A percentile compares a stretch with the other conserved stretches of the same genome.
These are phyloP conservation scores for Puffinus mauretanicus DNA, from an alignment of 2,113 vertebrate species.

Conservation along the genomic window DNA sequence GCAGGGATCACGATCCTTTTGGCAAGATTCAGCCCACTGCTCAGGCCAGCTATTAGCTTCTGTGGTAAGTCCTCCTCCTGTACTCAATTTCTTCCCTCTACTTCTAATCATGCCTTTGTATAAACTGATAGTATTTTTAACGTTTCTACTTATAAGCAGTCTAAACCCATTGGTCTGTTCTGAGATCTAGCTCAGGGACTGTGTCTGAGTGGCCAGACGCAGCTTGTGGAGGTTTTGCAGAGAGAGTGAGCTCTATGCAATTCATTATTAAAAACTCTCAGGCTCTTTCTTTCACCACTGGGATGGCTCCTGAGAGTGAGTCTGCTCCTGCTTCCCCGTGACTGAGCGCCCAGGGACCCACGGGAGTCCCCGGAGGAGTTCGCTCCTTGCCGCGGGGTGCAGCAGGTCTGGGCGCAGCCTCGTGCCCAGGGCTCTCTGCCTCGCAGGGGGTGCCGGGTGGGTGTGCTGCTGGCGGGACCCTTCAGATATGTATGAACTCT, in stretches of 20 bases:
- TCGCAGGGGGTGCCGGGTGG: background rate
- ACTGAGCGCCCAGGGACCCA: background rate
- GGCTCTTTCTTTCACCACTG: background rate
- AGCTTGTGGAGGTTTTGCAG: background rate
- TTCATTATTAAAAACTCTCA: background rate
- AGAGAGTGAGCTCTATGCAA: background rate
- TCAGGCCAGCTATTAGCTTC: background rate
- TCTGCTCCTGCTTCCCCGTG: background rate
- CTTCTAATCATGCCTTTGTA: background rate
- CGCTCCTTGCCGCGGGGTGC: accelerated
- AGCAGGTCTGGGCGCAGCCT: background rate
- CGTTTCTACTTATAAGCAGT: background rate
- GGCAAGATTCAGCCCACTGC: background rate
- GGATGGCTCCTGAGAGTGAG: background rate
- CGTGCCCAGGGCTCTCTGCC: background rate
- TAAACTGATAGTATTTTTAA: background rate
- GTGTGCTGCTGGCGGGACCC: background rate
- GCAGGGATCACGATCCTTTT: accelerated
- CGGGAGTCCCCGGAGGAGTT: background rate
- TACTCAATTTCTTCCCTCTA: background rate
- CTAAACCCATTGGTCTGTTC: background rate
- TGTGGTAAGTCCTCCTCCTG: background rate
- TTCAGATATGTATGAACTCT: background rate
- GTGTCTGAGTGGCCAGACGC: background rate
- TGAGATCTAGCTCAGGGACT: background rate